Evolutionary conservation across 2,888 invertebrate genomes (phyloP), one percentile per base, ranked within the genome.

Genomic region (Dynastes tityus): DNA sequence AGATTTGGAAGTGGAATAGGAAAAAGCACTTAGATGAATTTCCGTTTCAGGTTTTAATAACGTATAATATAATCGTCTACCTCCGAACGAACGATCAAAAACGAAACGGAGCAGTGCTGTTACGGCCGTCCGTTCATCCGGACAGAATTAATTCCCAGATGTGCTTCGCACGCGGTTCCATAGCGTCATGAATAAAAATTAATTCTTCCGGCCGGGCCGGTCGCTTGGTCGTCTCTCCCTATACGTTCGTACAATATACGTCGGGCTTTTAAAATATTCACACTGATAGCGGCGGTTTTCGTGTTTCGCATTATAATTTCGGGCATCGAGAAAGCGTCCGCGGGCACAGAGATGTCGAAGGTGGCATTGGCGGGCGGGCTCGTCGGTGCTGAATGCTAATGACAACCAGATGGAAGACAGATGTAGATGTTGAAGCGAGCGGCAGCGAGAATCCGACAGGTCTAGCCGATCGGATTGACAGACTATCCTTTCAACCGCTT

Each of bases 401-500:
- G 81, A 77, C 32, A 5, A 4, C 80, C 80, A 81, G 82, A 84
- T 83, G 82, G 80, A 81, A 71, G 78, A 79, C 79, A 80, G 40
- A 61, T 73, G 73, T 61, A 73, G 58, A 73, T 22, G 55, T 73
- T 22, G 16, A 73, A n/a, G 37, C 32, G 80, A 80, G 81, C 51
- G 58, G 40, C 51, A 27, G 32, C 58, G 79, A 80, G 75, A 80
- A 79, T 40, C 40, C 40, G 40, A 83, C 83, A 84, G 83, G 79
- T 80, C 80, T 81, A 83, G 81, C 83, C 84, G 86, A 85, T 86
- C 85, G 85, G 82, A 86, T 85, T 84, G 85, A 85, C 85, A 58
- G 73, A 37, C 58, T 40, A 73, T 73, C 73, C 73, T 58, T 73
- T 22, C 58, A 58, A 73, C 40, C 61, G 22, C 40, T 73, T 73